These are phyloP conservation scores for Acanthurus lineatus DNA, from an alignment of 2,797 vertebrate genomes.

Conservation along the genomic window DNA sequence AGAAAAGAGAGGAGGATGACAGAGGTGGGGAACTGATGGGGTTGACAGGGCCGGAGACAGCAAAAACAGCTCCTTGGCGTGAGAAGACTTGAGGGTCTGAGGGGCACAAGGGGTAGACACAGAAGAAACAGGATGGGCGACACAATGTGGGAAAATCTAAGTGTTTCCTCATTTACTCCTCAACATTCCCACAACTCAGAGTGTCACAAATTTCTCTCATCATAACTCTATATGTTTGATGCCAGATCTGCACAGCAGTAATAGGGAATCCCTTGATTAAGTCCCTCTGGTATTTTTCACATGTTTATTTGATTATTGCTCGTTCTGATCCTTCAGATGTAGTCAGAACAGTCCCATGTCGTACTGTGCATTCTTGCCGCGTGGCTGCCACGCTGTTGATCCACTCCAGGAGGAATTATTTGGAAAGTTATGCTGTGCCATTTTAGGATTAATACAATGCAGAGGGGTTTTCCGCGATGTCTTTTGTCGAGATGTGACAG, in stretches of 20 bases:
- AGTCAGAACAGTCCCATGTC: slow-evolving; percentile 58
- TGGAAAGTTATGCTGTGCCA: slow-evolving; percentile 57
- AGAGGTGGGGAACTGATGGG: slow-evolving; percentile 72
- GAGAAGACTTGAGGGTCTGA: slow-evolving; percentile 53
- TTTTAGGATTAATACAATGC: slow-evolving; percentile 46
- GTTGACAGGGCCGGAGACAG: slow-evolving; percentile 72
- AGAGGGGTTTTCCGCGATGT: slow-evolving; percentile 41
- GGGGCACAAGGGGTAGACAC: slow-evolving; percentile 32
- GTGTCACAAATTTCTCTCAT: slow-evolving; percentile 60
- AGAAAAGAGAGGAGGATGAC: slow-evolving; percentile 72
- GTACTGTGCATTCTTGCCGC: slow-evolving; percentile 56
- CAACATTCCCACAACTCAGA: slow-evolving; percentile 59
- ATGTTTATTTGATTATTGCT: slow-evolving; percentile 78
- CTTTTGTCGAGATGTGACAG: no score
- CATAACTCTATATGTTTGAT: slow-evolving; percentile 42
- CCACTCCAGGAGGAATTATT: slow-evolving; percentile 57
- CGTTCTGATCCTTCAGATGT: slow-evolving; percentile 67
- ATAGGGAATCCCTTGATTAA: slow-evolving; percentile 80
- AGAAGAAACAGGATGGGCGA: slow-evolving; percentile 44
- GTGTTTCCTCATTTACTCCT: slow-evolving; percentile 67
- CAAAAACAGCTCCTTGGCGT: slow-evolving; percentile 52
- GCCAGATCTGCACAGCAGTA: slow-evolving; percentile 54
- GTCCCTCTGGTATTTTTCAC: slow-evolving; percentile 70
- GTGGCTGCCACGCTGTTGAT: slow-evolving; percentile 60
- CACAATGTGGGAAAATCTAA: slow-evolving; percentile 57